Base-by-base conservation (phyloP, 2,797 vertebrate species). In the Alauda arvensis region DNA sequence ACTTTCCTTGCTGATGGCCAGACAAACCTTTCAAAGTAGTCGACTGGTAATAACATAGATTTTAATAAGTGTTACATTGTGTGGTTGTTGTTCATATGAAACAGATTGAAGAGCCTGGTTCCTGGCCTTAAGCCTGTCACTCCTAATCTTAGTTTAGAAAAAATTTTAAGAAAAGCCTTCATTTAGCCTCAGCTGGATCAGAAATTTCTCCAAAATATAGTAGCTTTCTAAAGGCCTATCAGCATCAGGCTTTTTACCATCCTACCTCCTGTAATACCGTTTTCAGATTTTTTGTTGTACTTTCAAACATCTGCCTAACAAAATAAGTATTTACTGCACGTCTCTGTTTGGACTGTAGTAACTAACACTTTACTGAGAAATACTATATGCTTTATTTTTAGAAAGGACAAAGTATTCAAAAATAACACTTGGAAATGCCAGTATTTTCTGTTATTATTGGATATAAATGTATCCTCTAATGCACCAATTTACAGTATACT, bases 391-490 rank as follows among this genome's bases (percentile, higher is more conserved):
- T 94, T 95, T 95, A 94, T 96, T 95, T 96, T 94, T 94, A 92
- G 94, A 90, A 93, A 88, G 85, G 85, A 93, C 86, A 78, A 93
- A 87, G 62, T 87, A 72, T 94, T 93, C 78, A 93, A 82, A 92
- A 94, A 91, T 92, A 94, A 82, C 68, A 87, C 81, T 87, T 95
- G 79, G 55, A 96, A 95, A 92, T 93, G 78, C 83, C 85, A 85
- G 68, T 69, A 80, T 93, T 94, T 91, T 70, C 80, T 62, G n/a
- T 92, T 94, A 92, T 91, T 94, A 88, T 84, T 94, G 78, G 76
- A 65, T 90, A 93, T 74, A 93, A 93, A 92, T 95, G 92, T 95
- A 89, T 93, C 51, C 70, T 91, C 83, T 95, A 93, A 95, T 94
- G 91, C 80, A 90, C 68, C 87, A 86, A 84, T 95, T 95, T 94